Evolutionary conservation across 2,888 invertebrate genomes (phyloP), one percentile per base, ranked within the genome.

Genomic region (Lampropteryx suffumata): DNA sequence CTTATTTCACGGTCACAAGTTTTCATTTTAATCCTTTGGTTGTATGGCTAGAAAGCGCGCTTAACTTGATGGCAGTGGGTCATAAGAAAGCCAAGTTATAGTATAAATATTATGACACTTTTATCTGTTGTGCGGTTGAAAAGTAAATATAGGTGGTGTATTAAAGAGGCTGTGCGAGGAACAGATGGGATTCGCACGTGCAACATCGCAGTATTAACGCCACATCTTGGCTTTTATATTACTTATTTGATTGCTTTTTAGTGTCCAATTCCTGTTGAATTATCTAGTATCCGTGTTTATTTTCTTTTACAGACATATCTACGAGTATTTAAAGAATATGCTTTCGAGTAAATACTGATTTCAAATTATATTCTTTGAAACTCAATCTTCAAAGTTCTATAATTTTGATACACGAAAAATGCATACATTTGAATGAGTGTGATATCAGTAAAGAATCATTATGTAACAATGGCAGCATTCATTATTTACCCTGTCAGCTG

Each of bases 51-150:
- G 82, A 84, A 82, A 84, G 79, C 78, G 63, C 65, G 79, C 71
- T 82, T 79, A 82, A 78, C 70, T 84, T 87, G 85, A 87, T 77
- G 81, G 80, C 75, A 72, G 69, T 76, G 76, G 82, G 79, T 82
- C 83, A 85, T 89, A 88, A 88, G 84, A 84, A 86, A 79, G 75
- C 71, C 78, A 83, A 87, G 67, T 86, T 88, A 90, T 87, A 75
- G 79, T 79, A 82, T 87, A 88, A 86, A 88, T 87, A 87, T 89
- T 89, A 86, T 87, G 88, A 87, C 87, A 87, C 78, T 85, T 87
- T 87, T 88, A 88, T 87, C 81, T 83, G 76, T 81, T 75, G 73
- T 78, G 73, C 67, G 72, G 78, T 81, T 75, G 77, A 84, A 84
- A 86, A 85, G 85, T 84, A 87, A 88, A 86, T 82, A 84, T 69